phyloP scores from a whole-genome alignment of 2,888 invertebrate genomes.

The Nomada ruficornis region DNA sequence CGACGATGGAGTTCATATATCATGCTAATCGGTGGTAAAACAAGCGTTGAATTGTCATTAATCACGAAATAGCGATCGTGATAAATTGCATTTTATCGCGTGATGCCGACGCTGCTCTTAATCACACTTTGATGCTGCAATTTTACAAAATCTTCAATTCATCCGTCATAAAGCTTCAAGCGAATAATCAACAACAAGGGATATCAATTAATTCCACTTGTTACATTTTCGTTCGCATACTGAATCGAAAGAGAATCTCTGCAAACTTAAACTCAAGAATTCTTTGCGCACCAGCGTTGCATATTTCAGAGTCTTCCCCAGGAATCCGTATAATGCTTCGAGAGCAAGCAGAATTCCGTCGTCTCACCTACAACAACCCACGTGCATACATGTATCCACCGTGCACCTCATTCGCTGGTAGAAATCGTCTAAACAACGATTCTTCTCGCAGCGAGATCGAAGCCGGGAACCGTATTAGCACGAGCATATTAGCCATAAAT shows the following conservation, averaged over 20 bases:
- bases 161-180: no score
- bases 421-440: not conserved
- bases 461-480: constrained; percentile 7
- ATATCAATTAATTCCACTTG: no score
- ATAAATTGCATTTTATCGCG: constrained; percentile 6
- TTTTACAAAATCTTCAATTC: no score
- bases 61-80: constrained; percentile 19
- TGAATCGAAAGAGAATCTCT: no score
- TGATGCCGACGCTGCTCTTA: not conserved
- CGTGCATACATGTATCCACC: no score
- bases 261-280: not conserved
- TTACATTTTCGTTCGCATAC: no score
- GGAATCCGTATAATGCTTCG: not conserved
- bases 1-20: not conserved
- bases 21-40: constrained; percentile 11
- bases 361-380: not conserved
- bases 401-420: no score
- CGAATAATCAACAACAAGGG: no score
- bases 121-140: no score
- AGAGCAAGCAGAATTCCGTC: not conserved
- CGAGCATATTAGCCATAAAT: constrained; percentile 50
- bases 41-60: constrained; percentile 11
- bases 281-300: not conserved
- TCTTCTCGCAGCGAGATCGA: constrained; percentile 2
- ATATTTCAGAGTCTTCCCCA: not conserved